These are phyloP conservation scores for Caradrina clavipalpis DNA, from an alignment of 2,888 invertebrate genomes.

Conservation along the genomic window DNA sequence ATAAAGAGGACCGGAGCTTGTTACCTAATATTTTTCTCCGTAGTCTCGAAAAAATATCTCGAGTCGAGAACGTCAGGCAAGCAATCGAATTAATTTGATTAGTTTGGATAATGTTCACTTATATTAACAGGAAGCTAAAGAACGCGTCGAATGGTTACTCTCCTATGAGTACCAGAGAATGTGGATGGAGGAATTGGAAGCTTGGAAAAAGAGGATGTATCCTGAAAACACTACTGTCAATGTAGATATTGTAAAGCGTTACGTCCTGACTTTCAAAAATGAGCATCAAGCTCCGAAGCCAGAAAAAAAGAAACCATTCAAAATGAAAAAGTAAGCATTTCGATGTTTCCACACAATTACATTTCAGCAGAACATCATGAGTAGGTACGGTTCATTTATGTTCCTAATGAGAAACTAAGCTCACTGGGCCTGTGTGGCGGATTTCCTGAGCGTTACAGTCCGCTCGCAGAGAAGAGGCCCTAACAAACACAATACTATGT, in stretches of 20 bases:
- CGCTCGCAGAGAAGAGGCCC: no score
- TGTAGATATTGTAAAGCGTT: slow-evolving; percentile 85
- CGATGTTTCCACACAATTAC: neutral
- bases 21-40: no score
- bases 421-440: no score
- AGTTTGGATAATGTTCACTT: neutral
- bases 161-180: slow-evolving; percentile 91
- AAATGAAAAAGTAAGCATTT: slow-evolving; percentile 84
- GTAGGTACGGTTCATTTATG: no score
- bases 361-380: neutral
- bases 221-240: slow-evolving; percentile 85
- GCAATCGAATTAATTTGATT: no score
- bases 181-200: slow-evolving; percentile 90
- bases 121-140: slow-evolving; percentile 78
- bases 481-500: no score
- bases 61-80: no score
- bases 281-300: slow-evolving; percentile 84
- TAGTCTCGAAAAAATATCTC: no score
- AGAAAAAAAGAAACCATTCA: slow-evolving; percentile 86
- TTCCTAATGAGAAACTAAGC: no score
- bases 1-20: no score
- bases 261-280: slow-evolving; percentile 86
- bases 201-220: slow-evolving; percentile 90
- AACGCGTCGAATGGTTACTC: slow-evolving; percentile 86
- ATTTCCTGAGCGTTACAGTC: no score